Evolutionary conservation across 2,888 invertebrate species (phyloP).

Genomic region (Mycalesis mineus): DNA sequence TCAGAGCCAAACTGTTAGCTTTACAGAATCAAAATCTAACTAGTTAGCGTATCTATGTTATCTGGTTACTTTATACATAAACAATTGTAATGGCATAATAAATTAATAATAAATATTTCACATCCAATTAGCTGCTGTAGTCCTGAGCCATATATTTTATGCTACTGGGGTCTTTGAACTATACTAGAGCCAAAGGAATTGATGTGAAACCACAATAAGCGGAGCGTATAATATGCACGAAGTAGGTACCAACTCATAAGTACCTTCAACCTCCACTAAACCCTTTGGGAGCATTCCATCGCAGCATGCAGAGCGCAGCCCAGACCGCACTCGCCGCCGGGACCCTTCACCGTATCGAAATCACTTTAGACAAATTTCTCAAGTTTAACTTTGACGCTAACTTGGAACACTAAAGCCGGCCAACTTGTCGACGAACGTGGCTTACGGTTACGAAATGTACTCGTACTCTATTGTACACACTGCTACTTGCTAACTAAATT

Average conservation of each 20-base stretch:
- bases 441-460: neutral
- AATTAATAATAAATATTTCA: too few relatives aligned
- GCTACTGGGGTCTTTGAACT: neutral
- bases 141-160: neutral
- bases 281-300: neutral
- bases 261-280: neutral
- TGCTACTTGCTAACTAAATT: neutral
- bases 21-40: too few relatives aligned
- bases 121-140: neutral
- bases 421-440: neutral
- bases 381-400: neutral
- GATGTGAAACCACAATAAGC: neutral
- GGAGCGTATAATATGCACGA: neutral
- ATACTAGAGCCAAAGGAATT: neutral
- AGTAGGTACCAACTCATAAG: neutral
- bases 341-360: neutral
- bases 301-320: neutral
- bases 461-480: neutral
- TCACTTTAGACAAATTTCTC: neutral
- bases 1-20: too few relatives aligned
- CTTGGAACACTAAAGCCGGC: neutral
- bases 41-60: too few relatives aligned
- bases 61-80: too few relatives aligned
- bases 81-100: too few relatives aligned
- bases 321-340: too few relatives aligned